Conservation (phyloP, 2,113 vertebrate species). For the Deroptyus accipitrinus region DNA sequence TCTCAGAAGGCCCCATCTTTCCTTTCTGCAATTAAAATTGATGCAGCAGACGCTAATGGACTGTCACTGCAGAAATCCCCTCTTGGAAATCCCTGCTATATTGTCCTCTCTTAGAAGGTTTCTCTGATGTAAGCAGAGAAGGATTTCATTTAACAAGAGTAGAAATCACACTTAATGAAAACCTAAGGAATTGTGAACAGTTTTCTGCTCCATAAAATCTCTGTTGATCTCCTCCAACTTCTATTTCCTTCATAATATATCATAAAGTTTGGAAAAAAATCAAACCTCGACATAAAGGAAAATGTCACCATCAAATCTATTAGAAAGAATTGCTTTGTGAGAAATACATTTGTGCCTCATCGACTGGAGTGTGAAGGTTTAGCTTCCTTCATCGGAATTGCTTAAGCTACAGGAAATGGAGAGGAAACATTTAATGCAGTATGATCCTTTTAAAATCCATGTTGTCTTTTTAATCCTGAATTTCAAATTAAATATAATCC, state of each 20-base stretch:
- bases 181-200: neutral
- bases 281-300: neutral
- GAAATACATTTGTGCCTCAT: neutral
- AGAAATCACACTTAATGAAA: neutral
- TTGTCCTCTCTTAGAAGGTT: neutral
- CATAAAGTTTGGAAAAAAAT: neutral
- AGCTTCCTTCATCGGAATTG: neutral
- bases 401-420: neutral
- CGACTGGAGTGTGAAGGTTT: neutral
- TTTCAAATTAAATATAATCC: slow-evolving; percentile 9
- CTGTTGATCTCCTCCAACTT: neutral
- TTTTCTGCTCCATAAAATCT: neutral
- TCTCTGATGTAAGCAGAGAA: neutral
- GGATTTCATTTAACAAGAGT: neutral
- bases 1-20: neutral
- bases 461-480: neutral
- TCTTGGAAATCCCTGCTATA: neutral
- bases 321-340: neutral
- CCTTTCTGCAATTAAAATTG: neutral
- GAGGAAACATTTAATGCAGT: neutral
- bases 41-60: neutral
- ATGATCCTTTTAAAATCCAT: neutral
- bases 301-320: neutral
- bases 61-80: neutral
- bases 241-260: neutral